phyloP scores from a whole-genome alignment of 2,113 vertebrate species.

The Puffinus mauretanicus region DNA sequence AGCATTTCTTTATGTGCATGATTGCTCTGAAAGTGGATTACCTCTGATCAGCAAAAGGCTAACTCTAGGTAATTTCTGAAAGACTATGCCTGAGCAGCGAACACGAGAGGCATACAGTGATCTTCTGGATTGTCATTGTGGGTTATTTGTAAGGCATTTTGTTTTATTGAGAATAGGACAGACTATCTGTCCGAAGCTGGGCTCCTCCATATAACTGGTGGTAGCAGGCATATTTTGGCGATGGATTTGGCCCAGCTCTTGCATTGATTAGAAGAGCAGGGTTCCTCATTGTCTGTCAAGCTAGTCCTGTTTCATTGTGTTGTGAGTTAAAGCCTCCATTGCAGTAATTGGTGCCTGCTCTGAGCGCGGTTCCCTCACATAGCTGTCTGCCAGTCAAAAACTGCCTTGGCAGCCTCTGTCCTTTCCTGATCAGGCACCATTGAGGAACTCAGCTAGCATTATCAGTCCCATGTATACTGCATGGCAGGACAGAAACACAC shows the following conservation, averaged over 20 bases:
- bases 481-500: background rate
- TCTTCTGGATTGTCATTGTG: background rate
- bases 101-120: background rate
- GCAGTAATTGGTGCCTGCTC: background rate
- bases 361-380: background rate
- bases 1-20: background rate
- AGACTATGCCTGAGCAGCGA: background rate
- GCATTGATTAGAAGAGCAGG: background rate
- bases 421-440: background rate
- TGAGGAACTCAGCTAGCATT: background rate
- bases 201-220: background rate
- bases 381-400: background rate
- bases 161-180: background rate
- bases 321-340: background rate
- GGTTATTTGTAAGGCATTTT: background rate
- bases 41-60: background rate
- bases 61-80: background rate
- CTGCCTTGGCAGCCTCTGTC: background rate
- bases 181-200: background rate
- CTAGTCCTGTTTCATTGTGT: background rate
- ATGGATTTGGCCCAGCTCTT: background rate
- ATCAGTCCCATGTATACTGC: background rate
- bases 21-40: background rate
- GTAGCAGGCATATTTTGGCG: background rate
- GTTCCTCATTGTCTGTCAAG: background rate